These are phyloP conservation scores for Drosophila anomelani DNA, from an alignment of 2,888 invertebrate species.

Conservation along the genomic window DNA sequence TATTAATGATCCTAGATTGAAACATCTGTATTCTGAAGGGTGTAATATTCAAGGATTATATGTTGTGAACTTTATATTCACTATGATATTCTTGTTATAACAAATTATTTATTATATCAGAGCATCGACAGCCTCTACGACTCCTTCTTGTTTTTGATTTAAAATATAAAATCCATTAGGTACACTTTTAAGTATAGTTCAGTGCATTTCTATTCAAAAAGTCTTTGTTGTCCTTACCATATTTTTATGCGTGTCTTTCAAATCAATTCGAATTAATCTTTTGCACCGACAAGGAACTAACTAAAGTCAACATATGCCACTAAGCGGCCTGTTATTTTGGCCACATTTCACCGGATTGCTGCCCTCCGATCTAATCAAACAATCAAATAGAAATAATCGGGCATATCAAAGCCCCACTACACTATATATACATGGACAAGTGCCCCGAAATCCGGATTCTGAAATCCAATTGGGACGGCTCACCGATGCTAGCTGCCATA, in stretches of 20 bases:
- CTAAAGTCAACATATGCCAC: slow-evolving; percentile 27
- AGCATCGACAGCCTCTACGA: too few relatives aligned
- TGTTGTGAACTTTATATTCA: not conserved
- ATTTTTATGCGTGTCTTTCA: not conserved
- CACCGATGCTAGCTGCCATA: slow-evolving; percentile 67
- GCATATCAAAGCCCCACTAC: slow-evolving; percentile 52
- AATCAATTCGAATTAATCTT: slow-evolving; percentile 9
- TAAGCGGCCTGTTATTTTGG: slow-evolving; percentile 25
- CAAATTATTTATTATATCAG: not conserved
- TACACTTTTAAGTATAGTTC: not conserved
- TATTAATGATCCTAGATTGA: slow-evolving; percentile 5
- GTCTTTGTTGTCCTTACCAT: not conserved
- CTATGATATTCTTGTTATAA: not conserved
- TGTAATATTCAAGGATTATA: not conserved
- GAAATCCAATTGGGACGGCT: slow-evolving; percentile 61
- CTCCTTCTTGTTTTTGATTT: too few relatives aligned
- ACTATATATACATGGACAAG: slow-evolving; percentile 39
- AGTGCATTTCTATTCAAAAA: not conserved
- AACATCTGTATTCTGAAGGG: not conserved
- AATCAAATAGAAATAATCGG: slow-evolving; percentile 39
- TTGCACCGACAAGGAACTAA: slow-evolving; percentile 6
- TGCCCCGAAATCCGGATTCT: slow-evolving; percentile 37
- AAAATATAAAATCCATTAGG: too few relatives aligned
- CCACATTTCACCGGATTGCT: slow-evolving; percentile 49
- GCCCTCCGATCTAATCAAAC: slow-evolving; percentile 37